Conservation (phyloP, 2,797 vertebrate genomes). For the Gymnodraco acuticeps region DNA sequence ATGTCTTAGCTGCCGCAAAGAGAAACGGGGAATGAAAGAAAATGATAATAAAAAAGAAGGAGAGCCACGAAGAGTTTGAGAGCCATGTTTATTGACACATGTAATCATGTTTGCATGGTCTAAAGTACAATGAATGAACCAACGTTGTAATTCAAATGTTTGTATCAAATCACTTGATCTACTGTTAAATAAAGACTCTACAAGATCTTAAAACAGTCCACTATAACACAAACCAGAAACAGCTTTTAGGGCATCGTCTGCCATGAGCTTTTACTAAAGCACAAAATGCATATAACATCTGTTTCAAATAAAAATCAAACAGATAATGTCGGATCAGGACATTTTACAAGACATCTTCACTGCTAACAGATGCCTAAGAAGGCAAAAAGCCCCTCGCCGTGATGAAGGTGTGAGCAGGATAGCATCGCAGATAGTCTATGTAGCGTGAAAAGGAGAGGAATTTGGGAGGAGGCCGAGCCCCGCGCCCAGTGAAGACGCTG, state of each 20-base stretch:
- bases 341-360: background rate
- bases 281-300: background rate
- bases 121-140: background rate
- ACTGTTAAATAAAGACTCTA: background rate
- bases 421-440: slow-evolving; percentile 51
- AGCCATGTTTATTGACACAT: background rate
- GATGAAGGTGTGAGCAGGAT: slow-evolving; percentile 44
- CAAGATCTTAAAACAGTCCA: background rate
- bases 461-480: slow-evolving; percentile 45
- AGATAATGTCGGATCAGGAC: background rate
- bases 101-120: background rate
- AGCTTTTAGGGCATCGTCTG: slow-evolving; percentile 1
- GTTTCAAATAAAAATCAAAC: background rate
- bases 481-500: slow-evolving; percentile 30
- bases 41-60: slow-evolving; percentile 21
- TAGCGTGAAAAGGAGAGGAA: slow-evolving; percentile 63
- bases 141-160: background rate
- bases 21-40: background rate
- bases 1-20: slow-evolving; percentile 18
- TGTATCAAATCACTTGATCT: background rate
- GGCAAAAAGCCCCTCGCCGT: slow-evolving; percentile 14
- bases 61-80: background rate
- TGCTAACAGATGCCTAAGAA: background rate
- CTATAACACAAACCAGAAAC: slow-evolving; percentile 4
- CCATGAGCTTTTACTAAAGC: background rate